Conservation (phyloP, 2,113 vertebrate species). For the Amia ocellicauda region DNA sequence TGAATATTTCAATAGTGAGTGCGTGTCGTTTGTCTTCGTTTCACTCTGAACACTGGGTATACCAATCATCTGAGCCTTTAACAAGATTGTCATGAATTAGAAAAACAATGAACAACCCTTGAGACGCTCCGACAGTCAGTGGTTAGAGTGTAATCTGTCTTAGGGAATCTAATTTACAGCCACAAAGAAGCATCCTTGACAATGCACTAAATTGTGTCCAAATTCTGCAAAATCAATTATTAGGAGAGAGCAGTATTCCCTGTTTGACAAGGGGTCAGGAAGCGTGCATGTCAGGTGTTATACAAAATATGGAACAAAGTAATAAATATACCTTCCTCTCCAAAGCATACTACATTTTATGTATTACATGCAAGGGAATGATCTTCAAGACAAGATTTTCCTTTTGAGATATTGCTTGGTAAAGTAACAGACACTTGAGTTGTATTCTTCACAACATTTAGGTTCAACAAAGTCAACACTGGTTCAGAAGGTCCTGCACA, state of each 20-base stretch:
- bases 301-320: not conserved
- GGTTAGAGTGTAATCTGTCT: conserved; percentile 62
- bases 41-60: conserved; percentile 55
- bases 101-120: conserved; percentile 63
- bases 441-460: no score
- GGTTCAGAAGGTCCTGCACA: no score
- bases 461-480: no score
- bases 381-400: no score
- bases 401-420: no score
- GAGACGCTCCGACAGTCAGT: conserved; percentile 61
- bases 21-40: conserved; percentile 63
- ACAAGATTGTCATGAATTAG: conserved; percentile 64
- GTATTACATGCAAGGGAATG: no score
- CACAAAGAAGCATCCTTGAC: conserved; percentile 54
- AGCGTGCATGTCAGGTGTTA: not conserved
- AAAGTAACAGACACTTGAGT: no score
- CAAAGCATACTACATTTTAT: no score
- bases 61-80: conserved; percentile 55
- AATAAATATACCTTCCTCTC: not conserved
- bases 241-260: conserved; percentile 33
- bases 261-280: not conserved
- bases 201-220: conserved; percentile 63
- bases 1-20: conserved; percentile 64
- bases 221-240: conserved; percentile 73
- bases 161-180: conserved; percentile 60